Base-by-base conservation (phyloP, 1,140 invertebrate genomes). In the Cherax destructor region DNA sequence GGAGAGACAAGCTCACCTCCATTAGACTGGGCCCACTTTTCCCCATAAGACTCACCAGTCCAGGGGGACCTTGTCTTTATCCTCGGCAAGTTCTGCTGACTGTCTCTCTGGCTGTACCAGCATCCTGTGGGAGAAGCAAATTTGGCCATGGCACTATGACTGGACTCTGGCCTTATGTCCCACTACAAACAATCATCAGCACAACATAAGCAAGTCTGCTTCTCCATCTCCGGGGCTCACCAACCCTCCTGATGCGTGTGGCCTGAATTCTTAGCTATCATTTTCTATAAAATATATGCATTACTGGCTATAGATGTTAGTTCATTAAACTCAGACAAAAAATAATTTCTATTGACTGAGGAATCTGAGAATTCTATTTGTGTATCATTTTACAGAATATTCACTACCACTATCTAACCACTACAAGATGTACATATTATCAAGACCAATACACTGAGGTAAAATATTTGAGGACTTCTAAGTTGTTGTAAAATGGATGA, bases 1-100 rank as follows among this genome's bases (percentile, higher is more conserved):
- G 92, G 77, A 91, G 91, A 88, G 84, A 93, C 90, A 93, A 93
- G 92, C 92, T 93, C 92, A 93, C 78, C 84, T 89, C 92, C 91
- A 93, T 93, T 93, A 93, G 92, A 86, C 83, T 91, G 83, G 83
- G 83, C 81, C 77, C 89, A 85, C 78, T 59, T 91, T 91, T 52
- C 83, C 76, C 77, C 74, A 80, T 56, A 85, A 78, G 89, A 91
- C 89, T 91, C 89, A 91, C 89, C 89, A 91, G 89, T 91, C 89
- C 89, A 85, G 89, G 89, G 89, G 89, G 89, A 91, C 83, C 89
- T 91, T 90, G 81, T 86, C 83, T 91, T 56, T 88, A 56, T 49
- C 77, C 83, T 85, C 41, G 79, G 81, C 89, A 69, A 59, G 69
- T 50, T n/a, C 80, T 52, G 69, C 59, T 21, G 50, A 74, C 56